These are phyloP conservation scores for Falco concolor DNA, from an alignment of 2,797 vertebrate species.

Conservation along the genomic window DNA sequence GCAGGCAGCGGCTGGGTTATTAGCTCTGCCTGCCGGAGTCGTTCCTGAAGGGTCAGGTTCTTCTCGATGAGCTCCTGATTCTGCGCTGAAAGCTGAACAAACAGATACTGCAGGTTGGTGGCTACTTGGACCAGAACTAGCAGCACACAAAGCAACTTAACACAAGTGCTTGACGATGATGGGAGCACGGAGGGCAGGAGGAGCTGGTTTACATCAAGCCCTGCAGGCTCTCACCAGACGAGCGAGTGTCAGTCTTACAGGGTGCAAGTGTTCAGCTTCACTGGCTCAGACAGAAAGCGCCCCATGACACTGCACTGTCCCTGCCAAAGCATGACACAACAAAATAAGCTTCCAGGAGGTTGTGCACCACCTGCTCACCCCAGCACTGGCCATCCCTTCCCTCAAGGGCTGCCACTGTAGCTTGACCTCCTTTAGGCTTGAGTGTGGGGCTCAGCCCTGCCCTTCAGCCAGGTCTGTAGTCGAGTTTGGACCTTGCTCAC, in stretches of 20 bases:
- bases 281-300: neutral
- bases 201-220: neutral
- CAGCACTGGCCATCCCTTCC: neutral
- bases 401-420: neutral
- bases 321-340: rapidly evolving
- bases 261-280: neutral
- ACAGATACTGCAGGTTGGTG: rapidly evolving
- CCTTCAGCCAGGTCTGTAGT: neutral
- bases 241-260: neutral
- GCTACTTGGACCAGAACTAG: neutral
- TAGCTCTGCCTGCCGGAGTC: conserved; percentile 74
- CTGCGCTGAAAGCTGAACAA: conserved; percentile 85
- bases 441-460: neutral
- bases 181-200: neutral
- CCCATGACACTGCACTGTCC: rapidly evolving
- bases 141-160: neutral
- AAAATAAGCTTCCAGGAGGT: neutral
- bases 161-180: rapidly evolving
- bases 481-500: rapidly evolving
- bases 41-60: conserved; percentile 91
- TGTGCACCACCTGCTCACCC: neutral
- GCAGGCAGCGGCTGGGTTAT: conserved; percentile 65
- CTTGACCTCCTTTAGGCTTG: neutral
- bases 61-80: conserved; percentile 96
- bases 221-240: neutral